Evolutionary conservation across 2,113 vertebrate genomes (phyloP), one percentile per base, ranked within the genome.

Genomic region (Anguilla rostrata): DNA sequence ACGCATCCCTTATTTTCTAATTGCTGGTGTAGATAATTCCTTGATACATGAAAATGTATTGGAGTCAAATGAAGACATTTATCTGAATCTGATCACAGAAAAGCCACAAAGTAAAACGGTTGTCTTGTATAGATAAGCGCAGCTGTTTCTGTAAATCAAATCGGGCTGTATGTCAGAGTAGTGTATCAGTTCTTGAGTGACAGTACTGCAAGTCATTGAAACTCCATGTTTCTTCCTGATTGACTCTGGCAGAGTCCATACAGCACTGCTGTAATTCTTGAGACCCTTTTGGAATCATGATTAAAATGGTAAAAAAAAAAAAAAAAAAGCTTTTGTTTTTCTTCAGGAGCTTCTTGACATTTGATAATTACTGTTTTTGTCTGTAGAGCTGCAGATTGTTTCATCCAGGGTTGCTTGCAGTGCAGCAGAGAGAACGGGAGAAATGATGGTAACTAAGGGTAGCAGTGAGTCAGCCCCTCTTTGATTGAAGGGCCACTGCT

Each of bases 181-280:
- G 39, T 20, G 40, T 22, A 81, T 41, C 34, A 81, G 15, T 39
- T 53, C 22, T 46, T 29, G 43, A 56, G 46, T 53, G 15, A 4
- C 22, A 11, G 16, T 56, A 56, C 81, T 83, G 81, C 49, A 83
- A 16, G 11, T 39, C 41, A 18, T 6, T 82, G 81, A 3, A 16
- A 82, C 41, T 82, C 18, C 18, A n/a, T 71, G 71, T 83, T 46
- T 46, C n/a, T 83, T 34, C 81, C 81, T 75, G 39, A 20, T 81
- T 81, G 22, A n/a, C 80, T 18, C 6, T 81, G 80, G 41, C 80
- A 41, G 6, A 12, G 18, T 0, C 15, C 14, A 20, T 16, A 20
- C 1, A 18, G 5, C 71, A 75, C 12, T 4, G 11, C 71, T 75
- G 71, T 34, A 66, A 11, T 66, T 34, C 34, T 12, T 81, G 80